Conservation (phyloP, 2,113 vertebrate species). For the Hippocampus mohnikei region DNA sequence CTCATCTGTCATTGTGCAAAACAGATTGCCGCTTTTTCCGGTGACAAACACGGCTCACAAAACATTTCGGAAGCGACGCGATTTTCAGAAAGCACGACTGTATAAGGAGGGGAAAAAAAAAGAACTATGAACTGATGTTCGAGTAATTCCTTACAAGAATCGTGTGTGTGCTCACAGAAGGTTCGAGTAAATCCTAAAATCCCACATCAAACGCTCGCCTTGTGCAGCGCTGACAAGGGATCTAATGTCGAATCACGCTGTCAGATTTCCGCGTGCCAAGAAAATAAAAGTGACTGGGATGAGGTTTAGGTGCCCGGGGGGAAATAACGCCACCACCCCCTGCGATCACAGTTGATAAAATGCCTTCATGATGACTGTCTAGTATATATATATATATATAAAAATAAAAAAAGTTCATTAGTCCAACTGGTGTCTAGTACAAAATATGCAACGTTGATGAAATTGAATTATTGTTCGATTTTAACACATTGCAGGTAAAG, state of each 20-base stretch:
- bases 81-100: background rate
- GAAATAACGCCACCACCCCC: background rate
- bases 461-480: no score
- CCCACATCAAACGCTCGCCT: background rate
- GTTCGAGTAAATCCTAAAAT: constrained; percentile 4
- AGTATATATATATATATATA: no score
- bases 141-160: constrained; percentile 5
- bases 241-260: background rate
- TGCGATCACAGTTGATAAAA: background rate
- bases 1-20: constrained; percentile 53
- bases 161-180: constrained; percentile 5
- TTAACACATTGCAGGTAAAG: no score
- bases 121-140: background rate
- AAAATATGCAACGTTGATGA: background rate
- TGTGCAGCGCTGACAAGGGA: background rate
- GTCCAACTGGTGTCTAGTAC: background rate
- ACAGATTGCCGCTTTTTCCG: constrained; percentile 59
- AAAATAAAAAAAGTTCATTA: no score
- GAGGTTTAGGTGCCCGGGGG: background rate
- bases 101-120: background rate
- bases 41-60: constrained; percentile 24
- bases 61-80: constrained; percentile 16
- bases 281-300: background rate
- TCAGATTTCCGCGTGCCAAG: background rate
- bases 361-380: background rate